Percentiles rank a stretch among this genome's conserved stretches.
These are phyloP conservation scores for Metalampra italica DNA, from an alignment of 2,888 invertebrate species.

Conservation along the genomic window DNA sequence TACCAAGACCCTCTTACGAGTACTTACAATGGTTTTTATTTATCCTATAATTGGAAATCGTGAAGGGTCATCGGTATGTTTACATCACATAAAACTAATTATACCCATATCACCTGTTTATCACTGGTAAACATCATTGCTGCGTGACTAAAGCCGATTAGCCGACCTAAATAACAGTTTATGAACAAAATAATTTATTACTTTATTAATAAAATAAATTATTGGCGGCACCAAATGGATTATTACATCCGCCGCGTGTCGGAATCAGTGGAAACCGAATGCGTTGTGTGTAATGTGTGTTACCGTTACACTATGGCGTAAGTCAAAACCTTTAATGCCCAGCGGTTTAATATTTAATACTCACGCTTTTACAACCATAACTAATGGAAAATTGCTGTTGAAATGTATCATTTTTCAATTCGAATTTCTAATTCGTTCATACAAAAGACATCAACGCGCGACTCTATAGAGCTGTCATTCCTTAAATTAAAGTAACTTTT, in stretches of 20 bases:
- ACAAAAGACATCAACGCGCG: slow-evolving; percentile 8
- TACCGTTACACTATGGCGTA: slow-evolving; percentile 38
- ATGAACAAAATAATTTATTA: slow-evolving; percentile 13
- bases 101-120: slow-evolving; percentile 14
- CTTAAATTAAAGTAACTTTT: no score
- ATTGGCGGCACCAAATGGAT: slow-evolving; percentile 16
- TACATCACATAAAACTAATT: slow-evolving; percentile 6
- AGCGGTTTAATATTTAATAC: neutral
- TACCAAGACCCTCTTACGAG: no score
- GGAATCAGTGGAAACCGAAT: slow-evolving; percentile 30
- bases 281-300: slow-evolving; percentile 30
- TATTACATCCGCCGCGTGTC: slow-evolving; percentile 41
- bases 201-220: slow-evolving; percentile 12
- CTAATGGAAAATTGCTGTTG: no score
- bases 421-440: neutral
- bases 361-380: no score
- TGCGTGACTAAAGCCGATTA: slow-evolving; percentile 13
- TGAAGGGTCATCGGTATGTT: slow-evolving; percentile 4
- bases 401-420: no score
- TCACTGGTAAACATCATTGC: slow-evolving; percentile 9
- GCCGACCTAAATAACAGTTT: slow-evolving; percentile 11
- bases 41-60: neutral
- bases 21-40: no score
- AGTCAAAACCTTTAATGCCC: slow-evolving; percentile 17
- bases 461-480: neutral